These are phyloP conservation scores for Phyllotis vaccarum DNA, from an alignment of 2,797 vertebrate genomes.

Conservation along the genomic window DNA sequence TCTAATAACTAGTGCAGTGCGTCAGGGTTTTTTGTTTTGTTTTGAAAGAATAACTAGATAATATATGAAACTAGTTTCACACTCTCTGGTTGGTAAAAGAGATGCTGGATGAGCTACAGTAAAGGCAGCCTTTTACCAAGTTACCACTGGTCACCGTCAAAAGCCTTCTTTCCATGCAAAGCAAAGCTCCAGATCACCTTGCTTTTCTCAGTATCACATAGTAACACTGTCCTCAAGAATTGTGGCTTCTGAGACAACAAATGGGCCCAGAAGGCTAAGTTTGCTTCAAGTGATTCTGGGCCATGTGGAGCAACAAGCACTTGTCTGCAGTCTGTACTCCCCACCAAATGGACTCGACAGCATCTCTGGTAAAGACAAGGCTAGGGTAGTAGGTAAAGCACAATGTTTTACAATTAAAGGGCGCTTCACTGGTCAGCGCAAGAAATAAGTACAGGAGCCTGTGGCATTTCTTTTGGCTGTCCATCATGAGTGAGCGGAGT, in stretches of 20 bases:
- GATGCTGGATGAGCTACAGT: conserved; percentile 89
- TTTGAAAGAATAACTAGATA: conserved; percentile 92
- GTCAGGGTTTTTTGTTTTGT: conserved; percentile 90
- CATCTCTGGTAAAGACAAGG: conserved; percentile 91
- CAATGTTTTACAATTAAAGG: conserved; percentile 90
- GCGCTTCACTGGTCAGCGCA: conserved; percentile 98
- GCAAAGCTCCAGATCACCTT: conserved; percentile 89
- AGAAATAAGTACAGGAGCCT: conserved; percentile 98
- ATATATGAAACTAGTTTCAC: conserved; percentile 92
- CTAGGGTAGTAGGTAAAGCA: conserved; percentile 93
- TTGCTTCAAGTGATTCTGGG: conserved; percentile 90
- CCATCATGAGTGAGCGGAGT: conserved; percentile 92
- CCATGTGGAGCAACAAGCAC: conserved; percentile 86
- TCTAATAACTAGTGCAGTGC: conserved; percentile 96
- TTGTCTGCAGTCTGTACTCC: conserved; percentile 89
- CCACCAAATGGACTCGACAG: conserved; percentile 89
- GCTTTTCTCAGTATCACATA: conserved; percentile 88
- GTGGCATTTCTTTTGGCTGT: conserved; percentile 97
- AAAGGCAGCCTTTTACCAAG: conserved; percentile 91
- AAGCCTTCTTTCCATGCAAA: conserved; percentile 89
- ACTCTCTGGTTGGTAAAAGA: conserved; percentile 91
- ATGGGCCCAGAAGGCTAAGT: conserved; percentile 86
- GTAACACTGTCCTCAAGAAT: conserved; percentile 83
- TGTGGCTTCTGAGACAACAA: conserved; percentile 86
- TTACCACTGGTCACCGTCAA: conserved; percentile 86